Evolutionary conservation across 2,113 vertebrate species (phyloP).

Genomic region (Daboia siamensis): DNA sequence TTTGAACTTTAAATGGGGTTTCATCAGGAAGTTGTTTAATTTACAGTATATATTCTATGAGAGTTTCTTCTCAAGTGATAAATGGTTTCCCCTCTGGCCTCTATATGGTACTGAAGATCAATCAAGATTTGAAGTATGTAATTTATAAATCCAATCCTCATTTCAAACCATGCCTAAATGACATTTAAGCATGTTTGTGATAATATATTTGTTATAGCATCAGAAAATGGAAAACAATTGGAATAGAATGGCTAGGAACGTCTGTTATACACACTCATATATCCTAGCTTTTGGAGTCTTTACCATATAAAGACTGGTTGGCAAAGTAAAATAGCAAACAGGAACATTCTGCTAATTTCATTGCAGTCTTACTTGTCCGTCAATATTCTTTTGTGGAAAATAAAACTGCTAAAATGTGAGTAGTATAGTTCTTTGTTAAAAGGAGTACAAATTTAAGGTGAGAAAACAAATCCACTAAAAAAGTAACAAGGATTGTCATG

Average conservation of each 20-base stretch:
- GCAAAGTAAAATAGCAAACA: not conserved
- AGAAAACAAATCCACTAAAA: slow-evolving; percentile 43
- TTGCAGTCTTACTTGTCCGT: not conserved
- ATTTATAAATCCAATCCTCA: not conserved
- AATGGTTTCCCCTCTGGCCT: not conserved
- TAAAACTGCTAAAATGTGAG: slow-evolving; percentile 36
- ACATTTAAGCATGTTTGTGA: not conserved
- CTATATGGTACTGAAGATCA: not conserved
- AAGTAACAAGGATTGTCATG: slow-evolving; percentile 30
- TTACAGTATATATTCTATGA: not conserved
- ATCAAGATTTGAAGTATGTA: not conserved
- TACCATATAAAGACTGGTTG: not conserved
- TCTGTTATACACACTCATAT: not conserved
- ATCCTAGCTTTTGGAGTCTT: not conserved
- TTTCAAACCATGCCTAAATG: too few species aligned
- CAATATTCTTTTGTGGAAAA: slow-evolving; percentile 1
- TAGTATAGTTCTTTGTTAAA: slow-evolving; percentile 14
- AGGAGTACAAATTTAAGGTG: not conserved
- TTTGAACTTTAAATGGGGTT: not conserved
- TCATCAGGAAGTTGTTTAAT: not conserved
- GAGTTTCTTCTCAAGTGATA: not conserved
- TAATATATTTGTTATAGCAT: not conserved
- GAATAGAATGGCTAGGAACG: not conserved
- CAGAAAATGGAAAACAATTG: not conserved
- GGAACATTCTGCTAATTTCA: not conserved